A percentile compares a stretch with the other conserved stretches of the same genome.
These are phyloP conservation scores for Manis crassicaudata DNA, from an alignment of 2,797 vertebrate species.

Conservation along the genomic window DNA sequence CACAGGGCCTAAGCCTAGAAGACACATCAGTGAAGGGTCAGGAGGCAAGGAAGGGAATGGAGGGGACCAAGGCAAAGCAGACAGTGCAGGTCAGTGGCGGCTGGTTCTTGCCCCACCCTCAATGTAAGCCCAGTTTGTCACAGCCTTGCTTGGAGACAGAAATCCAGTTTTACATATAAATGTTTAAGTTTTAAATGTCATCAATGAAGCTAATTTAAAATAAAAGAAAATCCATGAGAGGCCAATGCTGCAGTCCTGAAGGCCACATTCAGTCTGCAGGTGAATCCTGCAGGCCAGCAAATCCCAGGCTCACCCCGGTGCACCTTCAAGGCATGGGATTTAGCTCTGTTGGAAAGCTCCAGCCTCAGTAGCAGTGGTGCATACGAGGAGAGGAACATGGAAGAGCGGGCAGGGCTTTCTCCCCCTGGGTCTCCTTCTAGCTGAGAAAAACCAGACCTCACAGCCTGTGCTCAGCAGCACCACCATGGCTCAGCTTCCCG, in stretches of 20 bases:
- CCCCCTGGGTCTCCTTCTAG: neutral
- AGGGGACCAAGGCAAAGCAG: neutral
- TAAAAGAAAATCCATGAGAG: neutral
- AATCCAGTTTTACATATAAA: neutral
- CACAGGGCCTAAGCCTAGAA: neutral
- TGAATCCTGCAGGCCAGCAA: neutral
- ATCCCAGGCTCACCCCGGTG: too few relatives aligned
- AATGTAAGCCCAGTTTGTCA: neutral
- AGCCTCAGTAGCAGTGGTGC: neutral
- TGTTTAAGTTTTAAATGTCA: conserved; percentile 9
- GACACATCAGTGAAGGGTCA: neutral
- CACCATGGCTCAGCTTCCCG: neutral
- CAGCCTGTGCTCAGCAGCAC: neutral
- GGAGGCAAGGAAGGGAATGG: neutral
- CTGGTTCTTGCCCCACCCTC: neutral
- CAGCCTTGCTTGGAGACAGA: neutral
- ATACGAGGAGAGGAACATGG: neutral
- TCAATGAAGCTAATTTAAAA: neutral
- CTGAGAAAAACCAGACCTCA: neutral
- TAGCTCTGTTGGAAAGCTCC: neutral
- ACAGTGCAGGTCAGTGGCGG: neutral
- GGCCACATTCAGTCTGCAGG: neutral
- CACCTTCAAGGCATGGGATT: neutral
- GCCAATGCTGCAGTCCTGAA: neutral
- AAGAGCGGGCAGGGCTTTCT: neutral